Conservation (phyloP, 2,888 invertebrate genomes). For the Apantesis nais region DNA sequence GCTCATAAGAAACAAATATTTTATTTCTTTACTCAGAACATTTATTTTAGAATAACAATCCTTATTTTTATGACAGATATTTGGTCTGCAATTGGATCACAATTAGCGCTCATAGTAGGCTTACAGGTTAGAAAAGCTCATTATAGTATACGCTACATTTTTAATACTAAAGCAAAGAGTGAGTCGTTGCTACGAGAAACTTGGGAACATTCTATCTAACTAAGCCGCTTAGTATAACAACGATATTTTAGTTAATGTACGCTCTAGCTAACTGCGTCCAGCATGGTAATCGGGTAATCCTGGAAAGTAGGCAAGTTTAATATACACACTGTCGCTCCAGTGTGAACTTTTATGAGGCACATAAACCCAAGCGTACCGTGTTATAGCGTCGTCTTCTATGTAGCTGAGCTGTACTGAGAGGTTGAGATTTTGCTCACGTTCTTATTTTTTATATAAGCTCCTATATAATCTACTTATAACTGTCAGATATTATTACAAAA, state of each 20-base stretch:
- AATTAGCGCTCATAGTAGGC: too few species aligned
- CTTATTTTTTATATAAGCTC: background rate
- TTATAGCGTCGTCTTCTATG: background rate
- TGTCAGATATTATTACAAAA: background rate
- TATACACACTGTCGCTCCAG: constrained; percentile 43
- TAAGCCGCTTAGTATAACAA: background rate
- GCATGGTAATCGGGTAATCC: constrained; percentile 12
- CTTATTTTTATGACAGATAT: too few species aligned
- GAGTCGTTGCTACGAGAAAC: background rate
- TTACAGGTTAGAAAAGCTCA: too few species aligned
- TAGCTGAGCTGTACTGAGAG: background rate
- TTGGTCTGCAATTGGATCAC: too few species aligned
- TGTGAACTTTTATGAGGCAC: constrained; percentile 47
- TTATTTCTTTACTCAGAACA: too few species aligned
- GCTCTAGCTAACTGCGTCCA: constrained; percentile 6
- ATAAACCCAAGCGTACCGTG: constrained; percentile 36
- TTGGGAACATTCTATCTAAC: background rate
- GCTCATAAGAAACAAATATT: too few species aligned
- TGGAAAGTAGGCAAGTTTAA: constrained; percentile 42
- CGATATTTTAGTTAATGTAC: background rate
- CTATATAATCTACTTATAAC: background rate
- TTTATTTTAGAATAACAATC: too few species aligned
- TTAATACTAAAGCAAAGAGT: background rate
- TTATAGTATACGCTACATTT: background rate
- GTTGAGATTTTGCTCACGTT: background rate